Evolutionary conservation across 2,113 vertebrate species (phyloP), one percentile per base, ranked within the genome.

Genomic region (Trinectes maculatus): DNA sequence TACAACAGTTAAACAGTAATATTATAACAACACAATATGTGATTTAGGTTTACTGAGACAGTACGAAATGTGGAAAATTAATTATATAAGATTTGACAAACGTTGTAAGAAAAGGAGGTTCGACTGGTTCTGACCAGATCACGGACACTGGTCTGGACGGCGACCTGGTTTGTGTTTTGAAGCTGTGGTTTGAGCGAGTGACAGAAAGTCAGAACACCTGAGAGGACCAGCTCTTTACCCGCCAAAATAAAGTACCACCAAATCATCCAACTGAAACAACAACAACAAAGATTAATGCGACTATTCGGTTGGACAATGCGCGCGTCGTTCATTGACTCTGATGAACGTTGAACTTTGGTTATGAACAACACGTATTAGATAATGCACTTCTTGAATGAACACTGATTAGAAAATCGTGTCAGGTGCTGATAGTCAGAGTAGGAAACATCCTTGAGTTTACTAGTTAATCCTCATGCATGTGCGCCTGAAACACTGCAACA

Each of bases 341-440:
- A 81, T 64, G 34, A 62, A 66, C 43, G 28, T 43, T 71, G 25
- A 49, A 87, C 89, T 90, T 90, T 91, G 90, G 83, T 91, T 87
- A 74, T 22, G 47, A 67, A 12, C 36, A 80, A 85, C 66, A 74
- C 6, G 21, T 36, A 54, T 18, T 44, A 55, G n/a, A 66, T 74
- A 88, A 80, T 53, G 77, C 74, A 85, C 73, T 85, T 85, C 7
- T 16, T 56, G 60, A 78, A 70, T 47, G 33, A 80, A 84, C 65
- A 70, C 61, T 44, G 71, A 31, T 60, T 81, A 87, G 74, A 77
- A 65, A 68, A 69, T 11, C 36, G 62, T 58, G 64, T 59, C 74
- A 22, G 58, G 66, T 72, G 60, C 71, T 74, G 82, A 84, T 70
- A 42, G 65, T 82, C 81, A 71, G 83, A 65, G 56, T 63, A 73